Base-by-base conservation (phyloP, 2,797 vertebrate genomes). In the Phrynocephalus vlangalii region DNA sequence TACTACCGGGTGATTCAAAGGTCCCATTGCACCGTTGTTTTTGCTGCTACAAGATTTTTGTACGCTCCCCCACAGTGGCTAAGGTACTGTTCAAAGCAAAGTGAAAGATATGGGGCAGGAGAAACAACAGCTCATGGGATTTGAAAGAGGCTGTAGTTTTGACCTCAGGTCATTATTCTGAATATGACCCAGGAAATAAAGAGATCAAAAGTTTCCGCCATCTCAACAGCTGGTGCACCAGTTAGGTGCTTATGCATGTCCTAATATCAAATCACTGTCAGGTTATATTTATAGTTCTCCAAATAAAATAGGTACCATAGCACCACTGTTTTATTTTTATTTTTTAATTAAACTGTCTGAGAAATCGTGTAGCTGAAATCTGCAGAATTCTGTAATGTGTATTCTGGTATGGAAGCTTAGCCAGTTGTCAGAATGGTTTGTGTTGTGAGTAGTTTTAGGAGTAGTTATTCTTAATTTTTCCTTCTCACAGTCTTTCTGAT, bases 1-100 rank as follows among this genome's bases (percentile, higher is more conserved):
- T 94, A 91, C 90, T 87, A 91, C 94, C 86, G 56, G 80, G 88
- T 89, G 85, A 87, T 94, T 94, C 94, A 95, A 94, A 94, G 92
- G 30, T 73, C 78, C 93, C 87, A 2, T 67, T 85, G 30, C 48
- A 75, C 79, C 90, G 87, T 76, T 91, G 60, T 84, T 88, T 87
- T 85, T n/a, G 72, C 79, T 72, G 86, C 44, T 68, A 86, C 0
- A 83, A 84, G 83, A 90, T 89, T 92, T n/a, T 11, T 0, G 38
- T 52, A 56, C 66, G 85, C 67, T 78, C 77, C 87, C 44, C 82
- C n/a, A 10, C 0, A 26, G 79, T 81, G 70, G 82, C 79, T 38
- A 82, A 80, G 83, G 33, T 89, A 85, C 67, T 85, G 71, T 82
- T 91, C 85, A 38, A 60, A 89, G 86, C 20, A 84, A 86, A 80